A percentile compares a stretch with the other conserved stretches of the same genome.
Conservation (phyloP, 2,113 vertebrate species). For the Lates calcarifer region DNA sequence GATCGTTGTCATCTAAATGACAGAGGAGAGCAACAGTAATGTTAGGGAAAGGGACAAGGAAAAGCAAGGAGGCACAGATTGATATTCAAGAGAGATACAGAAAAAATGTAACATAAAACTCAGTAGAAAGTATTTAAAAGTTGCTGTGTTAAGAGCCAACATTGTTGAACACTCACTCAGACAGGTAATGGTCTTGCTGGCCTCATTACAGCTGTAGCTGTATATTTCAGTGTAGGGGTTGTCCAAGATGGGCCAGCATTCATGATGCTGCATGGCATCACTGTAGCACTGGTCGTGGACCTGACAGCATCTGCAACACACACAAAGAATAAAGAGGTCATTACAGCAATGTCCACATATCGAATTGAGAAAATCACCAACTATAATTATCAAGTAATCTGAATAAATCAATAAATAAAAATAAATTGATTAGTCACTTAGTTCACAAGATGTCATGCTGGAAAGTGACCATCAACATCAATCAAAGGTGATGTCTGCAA, state of each 20-base stretch:
- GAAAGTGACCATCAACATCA: too few species aligned
- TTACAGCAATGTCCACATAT: neutral
- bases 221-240: conserved; percentile 87
- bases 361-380: neutral
- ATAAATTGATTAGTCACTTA: too few species aligned
- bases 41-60: neutral
- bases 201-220: conserved; percentile 75
- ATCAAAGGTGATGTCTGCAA: too few species aligned
- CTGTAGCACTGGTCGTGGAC: conserved; percentile 84
- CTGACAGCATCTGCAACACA: conserved; percentile 85
- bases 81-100: neutral
- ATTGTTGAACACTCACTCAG: conserved; percentile 76
- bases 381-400: too few species aligned
- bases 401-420: too few species aligned
- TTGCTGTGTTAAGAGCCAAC: neutral
- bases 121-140: neutral
- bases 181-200: conserved; percentile 77
- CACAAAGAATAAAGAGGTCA: neutral
- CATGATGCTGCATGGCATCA: conserved; percentile 32
- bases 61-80: neutral
- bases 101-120: neutral
- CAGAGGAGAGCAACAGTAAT: neutral
- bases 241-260: conserved; percentile 80
- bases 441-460: too few species aligned
- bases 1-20: conserved; percentile 73